These are phyloP conservation scores for Urocyon cinereoargenteus DNA, from an alignment of 2,797 vertebrate genomes.

Conservation along the genomic window DNA sequence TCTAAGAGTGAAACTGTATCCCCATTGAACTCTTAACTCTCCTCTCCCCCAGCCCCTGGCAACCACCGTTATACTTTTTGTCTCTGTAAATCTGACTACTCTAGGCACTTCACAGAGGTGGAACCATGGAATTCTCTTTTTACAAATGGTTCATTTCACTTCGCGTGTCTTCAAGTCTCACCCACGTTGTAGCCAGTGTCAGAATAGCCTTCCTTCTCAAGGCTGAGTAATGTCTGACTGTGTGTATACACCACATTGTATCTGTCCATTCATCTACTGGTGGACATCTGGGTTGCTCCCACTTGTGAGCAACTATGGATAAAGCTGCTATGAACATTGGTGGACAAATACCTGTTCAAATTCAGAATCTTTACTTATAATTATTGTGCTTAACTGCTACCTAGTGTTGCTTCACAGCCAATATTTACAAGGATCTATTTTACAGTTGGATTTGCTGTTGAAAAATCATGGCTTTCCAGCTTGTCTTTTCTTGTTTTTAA, in stretches of 20 bases:
- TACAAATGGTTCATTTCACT: not conserved
- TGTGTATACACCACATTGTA: not conserved
- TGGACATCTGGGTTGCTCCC: not conserved
- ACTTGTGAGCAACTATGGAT: not conserved
- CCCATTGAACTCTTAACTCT: not conserved
- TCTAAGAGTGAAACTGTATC: not conserved
- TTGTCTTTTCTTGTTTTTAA: conserved; percentile 38
- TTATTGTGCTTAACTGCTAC: not conserved
- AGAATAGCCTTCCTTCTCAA: conserved; percentile 14
- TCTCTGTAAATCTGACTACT: not conserved
- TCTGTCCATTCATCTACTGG: not conserved
- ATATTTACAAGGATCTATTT: not conserved
- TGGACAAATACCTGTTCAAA: not conserved
- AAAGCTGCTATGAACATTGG: not conserved
- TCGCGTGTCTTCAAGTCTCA: not conserved
- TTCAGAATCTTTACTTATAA: not conserved
- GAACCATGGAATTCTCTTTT: not conserved
- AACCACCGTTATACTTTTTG: not conserved
- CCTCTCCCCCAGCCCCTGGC: not conserved
- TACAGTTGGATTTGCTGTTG: not conserved
- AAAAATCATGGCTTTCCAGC: not conserved
- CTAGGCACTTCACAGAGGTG: not conserved
- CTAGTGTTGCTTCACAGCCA: not conserved
- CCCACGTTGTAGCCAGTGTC: not conserved
- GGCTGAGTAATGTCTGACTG: not conserved